phyloP scores from a whole-genome alignment of 2,888 invertebrate genomes.

The Linnaemya tessellans region DNA sequence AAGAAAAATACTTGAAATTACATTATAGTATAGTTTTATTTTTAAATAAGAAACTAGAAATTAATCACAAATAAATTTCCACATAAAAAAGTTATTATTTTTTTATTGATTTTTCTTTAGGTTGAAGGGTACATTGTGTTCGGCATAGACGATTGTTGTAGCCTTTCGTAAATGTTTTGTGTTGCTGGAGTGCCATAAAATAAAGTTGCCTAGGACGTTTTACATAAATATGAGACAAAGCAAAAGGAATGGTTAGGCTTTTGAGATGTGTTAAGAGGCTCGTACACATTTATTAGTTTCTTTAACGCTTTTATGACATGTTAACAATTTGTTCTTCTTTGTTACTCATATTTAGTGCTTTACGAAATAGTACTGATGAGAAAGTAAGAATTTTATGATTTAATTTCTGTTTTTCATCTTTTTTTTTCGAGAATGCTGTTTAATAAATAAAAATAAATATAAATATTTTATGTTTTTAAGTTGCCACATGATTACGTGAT shows the following conservation, averaged over 20 bases:
- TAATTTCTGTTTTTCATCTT: background rate
- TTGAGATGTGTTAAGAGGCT: slow-evolving; percentile 22
- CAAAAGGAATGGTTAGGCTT: background rate
- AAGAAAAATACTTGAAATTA: no score
- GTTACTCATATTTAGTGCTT: slow-evolving; percentile 5
- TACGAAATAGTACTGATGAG: background rate
- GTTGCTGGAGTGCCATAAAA: slow-evolving; percentile 28
- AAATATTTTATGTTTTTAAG: slow-evolving; percentile 12
- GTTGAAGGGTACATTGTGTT: background rate
- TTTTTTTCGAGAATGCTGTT: background rate
- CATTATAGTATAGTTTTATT: no score
- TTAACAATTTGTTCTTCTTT: slow-evolving; percentile 25
- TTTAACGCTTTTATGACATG: slow-evolving; percentile 39
- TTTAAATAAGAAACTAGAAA: background rate
- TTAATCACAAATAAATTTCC: slow-evolving; percentile 7
- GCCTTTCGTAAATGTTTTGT: background rate
- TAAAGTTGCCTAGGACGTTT: slow-evolving; percentile 1
- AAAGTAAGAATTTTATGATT: slow-evolving; percentile 3
- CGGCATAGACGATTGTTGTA: background rate
- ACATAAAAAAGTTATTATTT: background rate
- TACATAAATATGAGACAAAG: slow-evolving; percentile 3
- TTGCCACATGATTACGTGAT: slow-evolving; percentile 27
- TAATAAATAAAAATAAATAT: slow-evolving; percentile 8
- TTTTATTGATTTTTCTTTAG: background rate
- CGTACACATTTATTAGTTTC: slow-evolving; percentile 25